A percentile compares a stretch with the other conserved stretches of the same genome.
phyloP scores from a whole-genome alignment of 2,113 vertebrate genomes.

The Calyptomena viridis region DNA sequence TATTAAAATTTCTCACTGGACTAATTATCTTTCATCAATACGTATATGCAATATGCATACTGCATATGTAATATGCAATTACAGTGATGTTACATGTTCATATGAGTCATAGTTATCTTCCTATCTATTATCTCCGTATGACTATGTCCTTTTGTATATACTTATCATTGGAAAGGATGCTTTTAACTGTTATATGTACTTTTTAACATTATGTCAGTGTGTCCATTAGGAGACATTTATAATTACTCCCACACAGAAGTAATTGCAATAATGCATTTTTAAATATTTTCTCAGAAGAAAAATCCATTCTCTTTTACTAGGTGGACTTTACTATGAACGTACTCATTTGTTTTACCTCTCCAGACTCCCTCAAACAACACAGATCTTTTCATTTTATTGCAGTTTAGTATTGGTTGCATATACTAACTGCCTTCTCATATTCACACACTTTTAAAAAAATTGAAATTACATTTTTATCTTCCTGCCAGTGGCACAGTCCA shows the following conservation, averaged over 20 bases:
- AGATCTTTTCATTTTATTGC: background rate
- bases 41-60: no score
- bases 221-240: background rate
- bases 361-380: background rate
- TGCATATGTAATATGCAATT: background rate
- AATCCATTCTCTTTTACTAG: background rate
- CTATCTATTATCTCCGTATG: background rate
- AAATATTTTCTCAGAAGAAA: background rate
- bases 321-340: background rate
- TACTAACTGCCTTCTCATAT: background rate
- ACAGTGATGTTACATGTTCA: background rate
- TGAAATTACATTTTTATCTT: background rate
- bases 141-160: background rate
- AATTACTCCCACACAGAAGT: background rate
- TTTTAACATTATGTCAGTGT: background rate
- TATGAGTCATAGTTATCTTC: background rate
- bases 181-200: background rate
- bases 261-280: background rate
- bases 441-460: background rate
- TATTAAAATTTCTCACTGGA: background rate
- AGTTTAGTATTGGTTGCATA: background rate
- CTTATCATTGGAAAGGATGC: background rate
- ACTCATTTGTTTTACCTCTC: background rate
- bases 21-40: background rate
- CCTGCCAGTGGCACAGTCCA: background rate